Base-by-base conservation (phyloP, 53 echinoderm and acorn worm genomes). In the Crossaster papposus region DNA sequence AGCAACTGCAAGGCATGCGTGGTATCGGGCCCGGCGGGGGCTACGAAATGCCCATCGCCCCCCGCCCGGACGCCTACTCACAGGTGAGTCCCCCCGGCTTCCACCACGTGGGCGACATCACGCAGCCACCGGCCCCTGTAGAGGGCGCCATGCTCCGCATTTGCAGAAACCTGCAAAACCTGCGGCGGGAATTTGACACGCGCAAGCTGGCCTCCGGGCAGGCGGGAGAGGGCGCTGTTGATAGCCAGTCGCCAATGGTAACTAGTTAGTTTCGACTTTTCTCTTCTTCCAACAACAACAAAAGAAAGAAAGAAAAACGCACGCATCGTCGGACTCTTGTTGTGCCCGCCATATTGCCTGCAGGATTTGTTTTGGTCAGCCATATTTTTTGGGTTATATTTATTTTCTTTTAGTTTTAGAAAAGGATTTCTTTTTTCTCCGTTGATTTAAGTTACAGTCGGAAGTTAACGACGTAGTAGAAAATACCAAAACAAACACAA, bases 31-130 rank as follows among this genome's bases (percentile, higher is more conserved):
- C 91, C 30, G 97, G 95, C 10, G 92, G 92, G 0, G 97, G 97
- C 63, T 97, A 97, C 88, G 97, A 97, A 82, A 97, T 97, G 97
- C 95, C 97, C 18, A 95, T 97, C 79, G 94, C 97, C 78, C 97
- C 97, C 14, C 86, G 97, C 71, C 94, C 96, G 28, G 97, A 95
- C 52, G 97, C 93, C 23, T 97, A 97, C 86, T 94, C 95, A 80
- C 97, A 97, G 95, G 97, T 97, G 63, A 89, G 95, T 82, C 90
- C 96, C 83, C 94, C 96, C 77, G 96, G 96, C 54, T 96, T 96
- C 90, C 96, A 94, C 90, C 96, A 94, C 65, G 92, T 96, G 82
- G 96, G 96, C 71, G 96, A 96, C 92, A 62, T 93, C 77, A 86
- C 89, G 53, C 96, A 96, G 78, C 94, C 96, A 64, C 96, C 96